Evolutionary conservation across 2,113 vertebrate genomes (phyloP).

Genomic region (Dipodomys merriami): DNA sequence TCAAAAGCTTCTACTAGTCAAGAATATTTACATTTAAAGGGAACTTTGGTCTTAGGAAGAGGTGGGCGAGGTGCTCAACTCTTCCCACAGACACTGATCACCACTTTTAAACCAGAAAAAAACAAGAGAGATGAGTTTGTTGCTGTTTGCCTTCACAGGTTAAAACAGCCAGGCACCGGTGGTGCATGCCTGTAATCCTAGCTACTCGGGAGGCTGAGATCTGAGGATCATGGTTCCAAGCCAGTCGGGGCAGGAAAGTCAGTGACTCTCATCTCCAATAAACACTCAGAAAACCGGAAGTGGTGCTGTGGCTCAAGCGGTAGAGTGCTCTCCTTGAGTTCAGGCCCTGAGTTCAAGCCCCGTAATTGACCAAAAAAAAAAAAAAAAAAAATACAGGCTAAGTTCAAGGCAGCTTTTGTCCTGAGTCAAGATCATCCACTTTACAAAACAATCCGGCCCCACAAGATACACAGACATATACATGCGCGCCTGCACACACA

Average conservation of each 20-base stretch:
- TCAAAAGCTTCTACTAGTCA: background rate
- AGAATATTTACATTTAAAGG: slow-evolving; percentile 44
- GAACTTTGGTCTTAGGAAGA: slow-evolving; percentile 36
- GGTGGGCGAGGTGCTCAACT: background rate
- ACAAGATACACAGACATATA: background rate
- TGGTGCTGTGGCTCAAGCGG: too few species aligned
- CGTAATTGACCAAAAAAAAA: too few species aligned
- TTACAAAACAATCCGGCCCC: background rate
- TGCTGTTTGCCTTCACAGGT: background rate
- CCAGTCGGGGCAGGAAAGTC: too few species aligned
- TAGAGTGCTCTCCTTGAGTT: too few species aligned
- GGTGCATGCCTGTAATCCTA: too few species aligned
- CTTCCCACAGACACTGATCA: background rate
- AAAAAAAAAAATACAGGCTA: background rate
- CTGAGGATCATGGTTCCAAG: too few species aligned
- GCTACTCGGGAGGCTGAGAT: too few species aligned
- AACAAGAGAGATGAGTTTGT: background rate
- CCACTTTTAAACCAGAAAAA: background rate
- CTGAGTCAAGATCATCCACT: background rate
- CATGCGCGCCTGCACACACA: background rate
- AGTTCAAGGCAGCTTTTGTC: background rate
- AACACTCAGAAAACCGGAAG: too few species aligned
- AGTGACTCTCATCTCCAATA: too few species aligned
- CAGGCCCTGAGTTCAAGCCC: too few species aligned
- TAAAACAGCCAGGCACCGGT: too few species aligned